Evolutionary conservation across 2,113 vertebrate genomes (phyloP), one percentile per base, ranked within the genome.

Genomic region (Cinclus cinclus): DNA sequence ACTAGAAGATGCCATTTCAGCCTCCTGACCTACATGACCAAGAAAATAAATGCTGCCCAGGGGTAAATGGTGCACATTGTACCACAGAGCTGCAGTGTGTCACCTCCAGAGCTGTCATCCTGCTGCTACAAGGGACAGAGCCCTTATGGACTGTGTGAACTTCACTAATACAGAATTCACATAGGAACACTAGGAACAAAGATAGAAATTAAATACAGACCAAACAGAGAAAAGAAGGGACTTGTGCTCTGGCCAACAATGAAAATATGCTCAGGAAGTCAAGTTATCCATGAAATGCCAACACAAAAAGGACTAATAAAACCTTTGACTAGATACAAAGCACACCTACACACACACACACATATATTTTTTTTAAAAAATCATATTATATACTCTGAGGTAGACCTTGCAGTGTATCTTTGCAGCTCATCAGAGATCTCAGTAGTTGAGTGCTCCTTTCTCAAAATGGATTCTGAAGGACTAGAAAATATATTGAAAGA

Each of bases 291-390:
- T 28, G 18, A 70, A 87, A 74, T 13, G 5, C 17, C n/a, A 53
- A n/a, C 13, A 53, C 14, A 42, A 52, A 84, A 84, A 74, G 2
- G 10, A 60, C 8, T 46, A 67, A 55, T 37, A 31, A 49, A 79
- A 87, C 6, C 8, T 83, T 78, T 63, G 30, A 52, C 27, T 55
- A 33, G 15, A 47, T 8, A 41, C 12, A 71, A 70, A 42, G 42
- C 4, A 33, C 28, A 37, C 28, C 39, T 5, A 33, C 15, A 63
- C 2, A 82, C 1, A 31, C 9, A 78, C 1, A 30, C 4, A 78
- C 1, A 30, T 4, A 63, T 0, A 39, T 1, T 9, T 7, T 22
- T 8, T 9, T 22, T 4, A 19, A n/a, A 15, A 44, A 8, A 37
- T 27, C 3, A 7, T 64, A 27, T 44, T 37, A 52, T 62, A 56